Percentiles rank a stretch among this genome's conserved stretches.
Evolutionary conservation across 2,797 vertebrate species (phyloP).

Genomic region (Agapornis canus): DNA sequence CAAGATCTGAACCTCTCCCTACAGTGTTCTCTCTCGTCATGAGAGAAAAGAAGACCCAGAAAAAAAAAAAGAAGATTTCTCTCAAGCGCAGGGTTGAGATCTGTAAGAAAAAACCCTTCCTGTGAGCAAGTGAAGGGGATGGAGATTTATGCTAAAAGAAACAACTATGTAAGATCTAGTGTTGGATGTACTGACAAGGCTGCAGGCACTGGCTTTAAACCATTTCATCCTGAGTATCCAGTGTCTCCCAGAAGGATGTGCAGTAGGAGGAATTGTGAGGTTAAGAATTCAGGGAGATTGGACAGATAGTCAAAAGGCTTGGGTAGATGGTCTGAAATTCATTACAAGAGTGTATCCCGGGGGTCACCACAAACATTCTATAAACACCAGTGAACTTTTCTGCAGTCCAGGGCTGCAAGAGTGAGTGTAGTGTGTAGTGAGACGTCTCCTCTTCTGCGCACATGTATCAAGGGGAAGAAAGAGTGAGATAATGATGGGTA

Average conservation of each 20-base stretch:
- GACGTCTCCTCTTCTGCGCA: not conserved
- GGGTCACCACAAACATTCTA: conserved; percentile 67
- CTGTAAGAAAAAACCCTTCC: conserved; percentile 62
- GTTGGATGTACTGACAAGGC: conserved; percentile 68
- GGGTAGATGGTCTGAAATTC: conserved; percentile 74
- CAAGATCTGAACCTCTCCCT: not conserved
- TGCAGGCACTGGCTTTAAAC: conserved; percentile 63
- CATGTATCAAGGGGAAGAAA: not conserved
- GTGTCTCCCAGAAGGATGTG: conserved; percentile 78
- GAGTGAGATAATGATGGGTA: not conserved
- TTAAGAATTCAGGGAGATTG: conserved; percentile 80
- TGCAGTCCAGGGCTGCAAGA: conserved; percentile 45
- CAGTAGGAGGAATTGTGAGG: conserved; percentile 77
- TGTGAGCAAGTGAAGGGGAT: conserved; percentile 72
- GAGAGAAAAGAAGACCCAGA: not conserved
- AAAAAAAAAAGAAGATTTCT: not conserved
- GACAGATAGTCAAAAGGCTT: conserved; percentile 71
- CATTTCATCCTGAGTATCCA: conserved; percentile 76
- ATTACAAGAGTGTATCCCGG: conserved; percentile 64
- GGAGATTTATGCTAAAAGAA: conserved; percentile 62
- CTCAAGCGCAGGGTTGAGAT: not conserved
- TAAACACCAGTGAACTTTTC: conserved; percentile 62
- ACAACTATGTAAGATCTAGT: conserved; percentile 65
- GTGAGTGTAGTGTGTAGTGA: conserved; percentile 8
- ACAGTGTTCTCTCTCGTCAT: not conserved